Percentiles rank a stretch among this genome's conserved stretches.
These are phyloP conservation scores for Agonopterix heracliana DNA, from an alignment of 2,888 invertebrate genomes.

Conservation along the genomic window DNA sequence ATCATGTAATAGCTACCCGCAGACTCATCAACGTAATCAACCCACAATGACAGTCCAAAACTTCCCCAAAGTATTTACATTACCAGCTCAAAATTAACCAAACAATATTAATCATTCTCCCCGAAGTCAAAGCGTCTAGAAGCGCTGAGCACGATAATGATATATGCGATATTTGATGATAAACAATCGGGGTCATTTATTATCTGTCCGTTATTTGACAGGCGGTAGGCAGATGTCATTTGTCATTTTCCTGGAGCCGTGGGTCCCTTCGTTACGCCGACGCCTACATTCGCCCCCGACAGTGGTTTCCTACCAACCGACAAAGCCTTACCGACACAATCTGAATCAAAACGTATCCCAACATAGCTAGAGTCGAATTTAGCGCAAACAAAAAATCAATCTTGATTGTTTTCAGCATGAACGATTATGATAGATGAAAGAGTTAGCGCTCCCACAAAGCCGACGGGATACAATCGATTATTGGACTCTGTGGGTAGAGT, in stretches of 20 bases:
- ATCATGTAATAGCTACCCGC: slow-evolving; percentile 12
- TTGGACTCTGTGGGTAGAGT: slow-evolving; percentile 33
- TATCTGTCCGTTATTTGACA: slow-evolving; percentile 81
- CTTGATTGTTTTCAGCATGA: slow-evolving; percentile 77
- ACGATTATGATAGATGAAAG: slow-evolving; percentile 77
- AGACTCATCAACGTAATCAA: slow-evolving; percentile 23
- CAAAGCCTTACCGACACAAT: slow-evolving; percentile 28
- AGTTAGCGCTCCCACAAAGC: slow-evolving; percentile 73
- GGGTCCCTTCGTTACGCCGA: slow-evolving; percentile 73
- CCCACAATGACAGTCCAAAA: slow-evolving; percentile 58
- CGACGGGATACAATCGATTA: slow-evolving; percentile 31
- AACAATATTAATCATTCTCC: slow-evolving; percentile 70
- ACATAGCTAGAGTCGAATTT: slow-evolving; percentile 32
- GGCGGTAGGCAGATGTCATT: slow-evolving; percentile 82
- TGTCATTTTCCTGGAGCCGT: slow-evolving; percentile 78
- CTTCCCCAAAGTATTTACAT: slow-evolving; percentile 65
- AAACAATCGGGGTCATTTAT: slow-evolving; percentile 80
- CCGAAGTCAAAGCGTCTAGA: slow-evolving; percentile 48
- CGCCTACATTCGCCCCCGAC: slow-evolving; percentile 68
- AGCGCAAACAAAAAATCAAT: slow-evolving; percentile 52
- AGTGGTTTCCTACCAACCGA: slow-evolving; percentile 68
- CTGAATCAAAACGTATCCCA: slow-evolving; percentile 20
- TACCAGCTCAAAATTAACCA: slow-evolving; percentile 69
- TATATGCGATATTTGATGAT: slow-evolving; percentile 78
- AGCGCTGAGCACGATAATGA: slow-evolving; percentile 72